A percentile compares a stretch with the other conserved stretches of the same genome.
phyloP scores from a whole-genome alignment of 2,888 invertebrate genomes.

The Lasioglossum pauxillum region DNA sequence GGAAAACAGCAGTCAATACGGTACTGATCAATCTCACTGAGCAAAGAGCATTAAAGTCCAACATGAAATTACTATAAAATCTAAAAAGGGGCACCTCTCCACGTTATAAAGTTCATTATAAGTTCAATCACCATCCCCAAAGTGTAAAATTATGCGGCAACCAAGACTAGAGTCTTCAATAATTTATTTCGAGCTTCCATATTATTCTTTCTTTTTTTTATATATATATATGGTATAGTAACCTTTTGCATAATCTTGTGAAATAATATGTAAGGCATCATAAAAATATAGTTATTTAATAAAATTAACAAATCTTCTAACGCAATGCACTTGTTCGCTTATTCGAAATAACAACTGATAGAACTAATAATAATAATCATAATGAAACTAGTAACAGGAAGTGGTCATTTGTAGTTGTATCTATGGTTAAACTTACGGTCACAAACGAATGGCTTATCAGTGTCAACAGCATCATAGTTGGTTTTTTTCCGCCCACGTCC shows the following conservation, averaged over 20 bases:
- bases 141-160: constrained; percentile 76
- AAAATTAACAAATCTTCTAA: constrained; percentile 78
- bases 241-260: constrained; percentile 70
- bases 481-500: constrained; percentile 86
- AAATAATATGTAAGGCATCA: constrained; percentile 73
- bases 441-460: constrained; percentile 95
- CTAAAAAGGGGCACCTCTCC: constrained; percentile 62
- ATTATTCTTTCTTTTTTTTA: constrained; percentile 68
- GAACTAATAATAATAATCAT: constrained; percentile 66
- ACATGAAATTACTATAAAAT: constrained; percentile 49
- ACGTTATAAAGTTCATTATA: constrained; percentile 67
- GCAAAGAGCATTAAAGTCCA: constrained; percentile 48
- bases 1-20: constrained; percentile 72
- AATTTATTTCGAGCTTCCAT: constrained; percentile 78
- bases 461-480: constrained; percentile 89
- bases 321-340: constrained; percentile 75
- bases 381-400: constrained; percentile 78
- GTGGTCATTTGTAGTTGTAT: constrained; percentile 84
- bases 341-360: constrained; percentile 73
- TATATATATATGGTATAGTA: constrained; percentile 70
- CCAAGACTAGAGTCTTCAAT: constrained; percentile 75
- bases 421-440: constrained; percentile 92
- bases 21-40: constrained; percentile 60
- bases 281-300: constrained; percentile 77
- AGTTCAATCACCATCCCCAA: constrained; percentile 74